Percentiles rank a stretch among this genome's conserved stretches.
Evolutionary conservation across 2,888 invertebrate species (phyloP).

Genomic region (Tinea trinotella): DNA sequence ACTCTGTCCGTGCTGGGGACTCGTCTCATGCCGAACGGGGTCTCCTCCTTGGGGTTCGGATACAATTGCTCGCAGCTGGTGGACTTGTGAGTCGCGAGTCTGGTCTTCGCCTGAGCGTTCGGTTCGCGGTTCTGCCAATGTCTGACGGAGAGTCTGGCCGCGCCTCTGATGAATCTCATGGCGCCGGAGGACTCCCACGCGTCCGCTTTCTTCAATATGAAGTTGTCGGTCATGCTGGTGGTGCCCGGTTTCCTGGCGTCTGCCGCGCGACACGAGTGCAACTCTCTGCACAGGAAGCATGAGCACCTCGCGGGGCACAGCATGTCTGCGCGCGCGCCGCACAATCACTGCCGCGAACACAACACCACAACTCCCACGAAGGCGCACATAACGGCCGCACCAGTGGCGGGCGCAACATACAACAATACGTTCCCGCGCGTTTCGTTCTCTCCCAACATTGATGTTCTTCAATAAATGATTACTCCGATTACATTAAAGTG

Average conservation of each 20-base stretch:
- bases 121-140: constrained; percentile 67
- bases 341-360: constrained; percentile 33
- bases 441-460: neutral
- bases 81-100: constrained; percentile 53
- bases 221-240: constrained; percentile 62
- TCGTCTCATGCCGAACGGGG: constrained; percentile 44
- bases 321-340: constrained; percentile 68
- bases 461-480: too few species aligned
- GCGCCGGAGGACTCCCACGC: constrained; percentile 53
- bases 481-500: too few species aligned
- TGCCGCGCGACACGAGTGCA: constrained; percentile 74
- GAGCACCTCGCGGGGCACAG: constrained; percentile 81
- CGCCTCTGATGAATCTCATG: constrained; percentile 62
- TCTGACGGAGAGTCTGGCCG: constrained; percentile 66
- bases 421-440: neutral
- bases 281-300: constrained; percentile 82
- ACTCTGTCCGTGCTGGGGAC: constrained; percentile 67
- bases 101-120: constrained; percentile 49
- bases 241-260: constrained; percentile 56
- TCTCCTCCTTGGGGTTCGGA: constrained; percentile 53
- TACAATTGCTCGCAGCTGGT: constrained; percentile 67
- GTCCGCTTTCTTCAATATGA: constrained; percentile 69
- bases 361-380: constrained; percentile 27
- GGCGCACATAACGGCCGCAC: constrained; percentile 26
- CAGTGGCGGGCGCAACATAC: too few species aligned